These are phyloP conservation scores for Polyploca ridens DNA, from an alignment of 2,888 invertebrate species.

Conservation along the genomic window DNA sequence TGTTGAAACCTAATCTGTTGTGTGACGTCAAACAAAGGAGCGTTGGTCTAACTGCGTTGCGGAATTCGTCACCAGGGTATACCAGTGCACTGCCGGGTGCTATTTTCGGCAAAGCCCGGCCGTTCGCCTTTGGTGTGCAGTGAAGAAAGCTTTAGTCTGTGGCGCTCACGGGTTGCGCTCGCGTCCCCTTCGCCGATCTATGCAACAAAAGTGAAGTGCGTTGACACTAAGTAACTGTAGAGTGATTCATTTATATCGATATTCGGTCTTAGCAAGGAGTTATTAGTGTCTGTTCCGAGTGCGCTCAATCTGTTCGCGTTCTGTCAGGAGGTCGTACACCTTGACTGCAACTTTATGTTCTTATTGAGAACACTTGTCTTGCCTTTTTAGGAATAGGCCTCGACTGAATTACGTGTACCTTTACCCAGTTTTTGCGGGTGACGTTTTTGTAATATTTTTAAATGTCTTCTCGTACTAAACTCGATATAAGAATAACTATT, in stretches of 20 bases:
- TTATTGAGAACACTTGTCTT: slow-evolving; percentile 72
- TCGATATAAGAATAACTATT: slow-evolving; percentile 88
- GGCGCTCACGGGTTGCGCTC: slow-evolving; percentile 67
- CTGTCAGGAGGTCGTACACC: slow-evolving; percentile 68
- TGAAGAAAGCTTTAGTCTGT: slow-evolving; percentile 65
- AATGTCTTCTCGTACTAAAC: slow-evolving; percentile 87
- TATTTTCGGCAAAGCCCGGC: slow-evolving; percentile 77
- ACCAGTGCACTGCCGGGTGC: slow-evolving; percentile 80
- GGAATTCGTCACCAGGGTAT: slow-evolving; percentile 75
- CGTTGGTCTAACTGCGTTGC: slow-evolving; percentile 44
- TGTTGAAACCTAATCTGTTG: slow-evolving; percentile 41
- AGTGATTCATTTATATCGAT: slow-evolving; percentile 75
- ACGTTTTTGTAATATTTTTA: slow-evolving; percentile 52
- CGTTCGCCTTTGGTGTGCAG: slow-evolving; percentile 75
- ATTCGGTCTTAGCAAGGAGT: slow-evolving; percentile 58
- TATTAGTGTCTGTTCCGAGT: slow-evolving; percentile 74
- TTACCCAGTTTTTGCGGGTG: slow-evolving; percentile 73
- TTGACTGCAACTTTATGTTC: slow-evolving; percentile 73
- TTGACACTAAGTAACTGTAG: slow-evolving; percentile 78
- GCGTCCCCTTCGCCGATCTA: slow-evolving; percentile 54
- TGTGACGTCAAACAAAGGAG: slow-evolving; percentile 61
- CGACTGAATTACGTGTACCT: slow-evolving; percentile 69
- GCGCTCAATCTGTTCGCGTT: slow-evolving; percentile 57
- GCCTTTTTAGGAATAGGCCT: slow-evolving; percentile 75
- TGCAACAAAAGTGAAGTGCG: slow-evolving; percentile 77